Evolutionary conservation across 2,113 vertebrate genomes (phyloP).

Genomic region (Actenoides lindsayi): DNA sequence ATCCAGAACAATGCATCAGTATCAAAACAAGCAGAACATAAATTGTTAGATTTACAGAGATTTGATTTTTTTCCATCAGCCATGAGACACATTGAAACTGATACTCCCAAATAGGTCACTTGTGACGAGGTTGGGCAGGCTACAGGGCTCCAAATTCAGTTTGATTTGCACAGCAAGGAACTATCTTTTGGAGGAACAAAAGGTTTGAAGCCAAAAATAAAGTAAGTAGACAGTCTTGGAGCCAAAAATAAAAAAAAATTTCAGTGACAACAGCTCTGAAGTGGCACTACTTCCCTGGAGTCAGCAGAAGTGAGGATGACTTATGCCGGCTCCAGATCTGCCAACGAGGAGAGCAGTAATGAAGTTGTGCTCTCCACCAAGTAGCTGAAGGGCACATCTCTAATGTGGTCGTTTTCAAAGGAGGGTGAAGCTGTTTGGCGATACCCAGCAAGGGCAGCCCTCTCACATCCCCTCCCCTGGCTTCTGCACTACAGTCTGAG

Average conservation of each 20-base stretch:
- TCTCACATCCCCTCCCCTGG: not conserved
- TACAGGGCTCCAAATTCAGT: not conserved
- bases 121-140: not conserved
- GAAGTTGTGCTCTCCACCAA: not conserved
- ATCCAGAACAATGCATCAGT: not conserved
- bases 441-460: not conserved
- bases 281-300: not conserved
- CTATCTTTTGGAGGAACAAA: not conserved
- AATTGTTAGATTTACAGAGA: not conserved
- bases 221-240: not conserved
- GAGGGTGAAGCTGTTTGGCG: not conserved
- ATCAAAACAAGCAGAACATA: not conserved
- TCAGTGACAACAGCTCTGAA: not conserved
- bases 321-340: not conserved
- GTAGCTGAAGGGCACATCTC: not conserved
- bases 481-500: no score
- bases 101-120: not conserved
- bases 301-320: not conserved
- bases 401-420: not conserved
- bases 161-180: not conserved
- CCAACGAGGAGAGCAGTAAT: not conserved
- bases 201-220: not conserved
- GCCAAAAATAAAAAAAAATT: not conserved
- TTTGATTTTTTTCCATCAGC: not conserved
- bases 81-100: not conserved